Base-by-base conservation (phyloP, 2,888 invertebrate genomes). In the Nowickia ferox region DNA sequence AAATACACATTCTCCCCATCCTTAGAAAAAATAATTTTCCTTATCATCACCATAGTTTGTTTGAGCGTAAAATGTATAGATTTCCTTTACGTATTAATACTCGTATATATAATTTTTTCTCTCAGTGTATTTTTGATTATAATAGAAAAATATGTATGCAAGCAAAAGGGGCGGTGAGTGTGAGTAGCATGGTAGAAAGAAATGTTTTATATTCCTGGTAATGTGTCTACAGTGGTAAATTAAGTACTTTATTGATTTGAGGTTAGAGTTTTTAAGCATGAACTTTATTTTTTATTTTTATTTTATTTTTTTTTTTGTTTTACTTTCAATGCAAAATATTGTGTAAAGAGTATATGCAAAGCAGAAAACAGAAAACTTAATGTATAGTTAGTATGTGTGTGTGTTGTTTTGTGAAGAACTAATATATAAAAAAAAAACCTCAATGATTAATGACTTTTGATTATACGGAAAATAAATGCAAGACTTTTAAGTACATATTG, bases 241-340 rank as follows among this genome's bases (percentile, higher is more conserved):
- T 86, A 86, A 86, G 86, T 86, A 86, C 86, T 86, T 86, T 86
- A 86, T 86, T 86, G 86, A 86, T 86, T 86, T 86, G 83, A 86
- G 86, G 86, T 86, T 86, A 81, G 72, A 83, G 86, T 79, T 83
- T 85, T 77, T 66, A 84, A 78, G 61, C 77, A 78, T 59, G 77
- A 77, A 77, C 63, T 84, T 72, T 72, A 79, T 55, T 68, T 51
- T 42, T 40, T 65, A 19, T 30, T 55, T 71, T 42, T 44, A 13
- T 57, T 38, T 59, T 57, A 22, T 19, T 17, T 69, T 68, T 46
- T 4, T 48, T 72, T 72, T 53, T 57, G 22, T 19, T 19, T 71
- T 68, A 42, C 4, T 48, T 74, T 72, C 44, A 38, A 61, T 81
- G 63, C 68, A 38, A 78, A 74, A 55, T 69, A 48, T 57, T 75